Base-by-base conservation (phyloP, 2,113 vertebrate genomes). In the Gallinago paraguaiae region DNA sequence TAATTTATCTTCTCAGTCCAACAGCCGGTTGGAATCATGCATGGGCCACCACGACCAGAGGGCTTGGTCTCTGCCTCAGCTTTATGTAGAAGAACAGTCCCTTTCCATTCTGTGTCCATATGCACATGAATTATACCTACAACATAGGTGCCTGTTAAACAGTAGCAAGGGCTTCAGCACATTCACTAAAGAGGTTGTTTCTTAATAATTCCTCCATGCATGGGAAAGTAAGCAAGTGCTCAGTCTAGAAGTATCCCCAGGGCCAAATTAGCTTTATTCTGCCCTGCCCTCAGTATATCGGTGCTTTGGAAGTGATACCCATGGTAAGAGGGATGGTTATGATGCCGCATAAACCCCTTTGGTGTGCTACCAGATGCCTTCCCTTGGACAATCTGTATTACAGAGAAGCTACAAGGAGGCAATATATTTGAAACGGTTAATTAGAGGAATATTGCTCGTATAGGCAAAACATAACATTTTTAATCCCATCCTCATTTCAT, bases 381-480 rank as follows among this genome's bases (percentile, higher is more conserved):
- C 51, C 60, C 63, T 80, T 48, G 37, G 43, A 93, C 75, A 56
- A 76, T 84, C 68, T 78, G 69, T 77, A 68, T 83, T 83, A 46
- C 59, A 67, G 79, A 94, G 51, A 46, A 59, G 77, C 46, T 92
- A 80, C 51, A 45, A 71, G 64, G 39, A 85, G 37, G 69, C 28
- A 82, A 67, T 81, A 65, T 48, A 75, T 88, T 94, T 87, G 70
- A 79, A 82, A 83, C 3, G 6, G 65, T 59, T 86, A 86, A 82
- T 89, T 68, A 80, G 78, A 83, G 79, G 68, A 92, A 92, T 86
- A 88, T 81, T 92, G 94, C 82, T 96, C 76, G 10, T 89, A 74
- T 28, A 88, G 41, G 78, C 56, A 94, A 92, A 97, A 63, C 72
- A 72, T 82, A 95, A 92, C 88, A 64, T 96, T 93, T 95, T 95